phyloP scores from a whole-genome alignment of 2,888 invertebrate genomes.

The Drosophila cognata region DNA sequence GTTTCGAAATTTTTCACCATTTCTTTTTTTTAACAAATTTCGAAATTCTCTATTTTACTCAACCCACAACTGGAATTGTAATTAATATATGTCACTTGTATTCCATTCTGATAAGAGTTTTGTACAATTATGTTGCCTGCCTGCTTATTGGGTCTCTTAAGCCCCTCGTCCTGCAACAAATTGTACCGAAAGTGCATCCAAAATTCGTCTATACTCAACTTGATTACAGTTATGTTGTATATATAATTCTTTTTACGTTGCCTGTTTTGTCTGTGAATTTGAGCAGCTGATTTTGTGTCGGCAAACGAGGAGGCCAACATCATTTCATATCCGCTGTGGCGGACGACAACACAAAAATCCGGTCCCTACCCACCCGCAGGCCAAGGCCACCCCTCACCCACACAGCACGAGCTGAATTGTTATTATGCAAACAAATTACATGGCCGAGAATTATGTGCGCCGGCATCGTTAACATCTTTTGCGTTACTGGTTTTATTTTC shows the following conservation, averaged over 20 bases:
- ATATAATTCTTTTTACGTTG: conserved; percentile 3
- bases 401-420: conserved; percentile 56
- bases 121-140: neutral
- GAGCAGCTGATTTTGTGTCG: conserved; percentile 71
- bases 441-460: conserved; percentile 45
- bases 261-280: conserved; percentile 67
- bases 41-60: neutral
- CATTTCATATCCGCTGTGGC: conserved; percentile 48
- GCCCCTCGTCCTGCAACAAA: neutral
- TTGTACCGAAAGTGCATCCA: conserved; percentile 2
- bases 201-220: conserved; percentile 19
- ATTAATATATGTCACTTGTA: neutral
- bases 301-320: conserved; percentile 68
- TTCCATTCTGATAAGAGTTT: no score
- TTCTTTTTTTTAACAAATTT: no score
- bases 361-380: conserved; percentile 4
- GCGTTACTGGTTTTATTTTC: conserved; percentile 5
- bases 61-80: neutral
- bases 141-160: neutral
- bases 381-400: conserved; percentile 11
- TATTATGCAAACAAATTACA: conserved; percentile 79
- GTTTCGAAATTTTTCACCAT: neutral
- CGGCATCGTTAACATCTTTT: conserved; percentile 51
- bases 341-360: conserved; percentile 7
- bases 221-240: conserved; percentile 17